Base-by-base conservation (phyloP, 2,113 vertebrate species). In the Xiphophorus hellerii region DNA sequence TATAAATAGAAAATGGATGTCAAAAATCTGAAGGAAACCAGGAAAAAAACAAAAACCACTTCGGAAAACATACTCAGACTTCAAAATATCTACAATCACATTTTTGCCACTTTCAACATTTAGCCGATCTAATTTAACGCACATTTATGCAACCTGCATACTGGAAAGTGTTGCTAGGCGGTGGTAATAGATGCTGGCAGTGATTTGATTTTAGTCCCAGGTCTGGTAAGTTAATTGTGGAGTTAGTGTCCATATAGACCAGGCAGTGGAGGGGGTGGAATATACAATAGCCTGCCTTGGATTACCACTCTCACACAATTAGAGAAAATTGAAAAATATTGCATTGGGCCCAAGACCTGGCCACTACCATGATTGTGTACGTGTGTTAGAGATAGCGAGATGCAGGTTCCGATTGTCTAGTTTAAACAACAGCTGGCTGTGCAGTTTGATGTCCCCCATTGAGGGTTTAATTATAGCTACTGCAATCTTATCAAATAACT, bases 291-390 rank as follows among this genome's bases (percentile, higher is more conserved):
- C 84, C 81, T 86, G 92, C 89, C 88, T 93, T 89, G 83, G 89
- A 92, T 94, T 95, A 94, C 93, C 80, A 88, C 86, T 91, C 87
- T 93, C 90, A 92, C 83, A 87, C 92, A 94, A 93, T 95, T 95
- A 93, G 77, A 84, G 89, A 84, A 93, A 95, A 94, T 95, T 94
- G 90, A 91, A 92, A 93, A 93, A 94, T 94, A 95, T 94, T 95
- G 94, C 91, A 81, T 83, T 93, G 91, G 82, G 90, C 85, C 90
- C 71, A 84, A 81, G 84, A 85, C 78, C 67, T 84, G 86, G 87
- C 77, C 90, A 82, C 87, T 81, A 35, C 84, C 79, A 66, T 83
- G 84, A 84, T 62, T 87, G 84, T 83, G 77, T 86, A 75, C 28
- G 87, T 77, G 80, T 68, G 80, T 17, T 58, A 14, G 39, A 63